Percentiles rank a stretch among this genome's conserved stretches.
phyloP scores from a whole-genome alignment of 2,888 invertebrate genomes.

The Hartigia nigra region DNA sequence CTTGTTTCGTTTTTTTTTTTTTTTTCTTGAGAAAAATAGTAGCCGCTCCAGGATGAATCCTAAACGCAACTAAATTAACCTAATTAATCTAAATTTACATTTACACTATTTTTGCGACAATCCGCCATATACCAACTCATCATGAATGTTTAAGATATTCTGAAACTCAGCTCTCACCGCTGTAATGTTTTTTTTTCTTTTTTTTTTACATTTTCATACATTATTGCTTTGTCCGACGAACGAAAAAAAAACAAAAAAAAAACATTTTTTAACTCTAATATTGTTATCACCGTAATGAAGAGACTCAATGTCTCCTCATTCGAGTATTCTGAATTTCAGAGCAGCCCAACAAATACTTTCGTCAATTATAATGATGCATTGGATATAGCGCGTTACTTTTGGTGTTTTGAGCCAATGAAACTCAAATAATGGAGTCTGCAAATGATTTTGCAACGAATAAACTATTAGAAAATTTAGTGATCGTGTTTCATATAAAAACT shows the following conservation, averaged over 20 bases:
- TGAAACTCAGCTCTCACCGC: not conserved
- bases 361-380: slow-evolving; percentile 22
- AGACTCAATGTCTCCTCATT: not conserved
- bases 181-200: not conserved
- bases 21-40: slow-evolving; percentile 17
- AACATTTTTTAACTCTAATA: not conserved
- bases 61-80: slow-evolving; percentile 25
- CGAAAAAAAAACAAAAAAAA: not conserved
- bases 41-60: slow-evolving; percentile 23
- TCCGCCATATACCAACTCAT: not conserved
- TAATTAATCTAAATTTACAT: not conserved
- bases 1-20: slow-evolving; percentile 6
- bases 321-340: not conserved
- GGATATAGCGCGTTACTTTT: not conserved
- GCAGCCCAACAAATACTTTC: slow-evolving; percentile 34
- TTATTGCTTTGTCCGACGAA: not conserved
- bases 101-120: not conserved
- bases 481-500: not conserved
- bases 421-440: not conserved
- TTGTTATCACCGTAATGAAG: not conserved
- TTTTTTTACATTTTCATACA: not conserved
- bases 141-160: not conserved
- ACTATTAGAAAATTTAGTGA: not conserved
- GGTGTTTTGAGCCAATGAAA: not conserved
- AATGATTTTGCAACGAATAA: not conserved